Percentiles rank a stretch among this genome's conserved stretches.
Evolutionary conservation across 2,113 vertebrate genomes (phyloP).

Genomic region (Spheniscus mendiculus): DNA sequence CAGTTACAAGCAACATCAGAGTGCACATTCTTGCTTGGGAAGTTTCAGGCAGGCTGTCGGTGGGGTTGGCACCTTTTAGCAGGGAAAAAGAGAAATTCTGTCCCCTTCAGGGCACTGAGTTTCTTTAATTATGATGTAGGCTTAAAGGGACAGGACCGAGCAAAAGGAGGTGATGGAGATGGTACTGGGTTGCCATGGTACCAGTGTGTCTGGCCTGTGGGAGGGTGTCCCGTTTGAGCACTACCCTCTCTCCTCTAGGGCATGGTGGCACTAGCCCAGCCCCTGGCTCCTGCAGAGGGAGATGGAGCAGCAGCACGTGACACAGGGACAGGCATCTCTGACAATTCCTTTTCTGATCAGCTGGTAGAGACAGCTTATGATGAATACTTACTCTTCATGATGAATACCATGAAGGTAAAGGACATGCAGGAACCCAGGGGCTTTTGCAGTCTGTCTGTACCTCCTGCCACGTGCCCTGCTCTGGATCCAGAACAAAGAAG

Average conservation of each 20-base stretch:
- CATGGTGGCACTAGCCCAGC: background rate
- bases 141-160: background rate
- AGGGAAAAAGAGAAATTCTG: background rate
- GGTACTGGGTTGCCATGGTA: background rate
- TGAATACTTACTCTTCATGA: background rate
- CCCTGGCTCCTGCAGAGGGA: background rate
- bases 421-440: background rate
- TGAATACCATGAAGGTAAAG: background rate
- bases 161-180: background rate
- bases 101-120: background rate
- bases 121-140: background rate
- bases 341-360: background rate
- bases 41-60: background rate
- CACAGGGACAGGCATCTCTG: background rate
- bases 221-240: background rate
- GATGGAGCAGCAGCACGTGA: background rate
- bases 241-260: too few relatives aligned
- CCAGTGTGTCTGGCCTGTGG: background rate
- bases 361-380: background rate
- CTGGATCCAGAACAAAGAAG: background rate
- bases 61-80: background rate
- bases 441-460: background rate
- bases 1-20: background rate
- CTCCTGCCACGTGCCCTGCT: background rate
- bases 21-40: accelerated